phyloP scores from a whole-genome alignment of 2,888 invertebrate genomes.

The Pogonocherus hispidulus region DNA sequence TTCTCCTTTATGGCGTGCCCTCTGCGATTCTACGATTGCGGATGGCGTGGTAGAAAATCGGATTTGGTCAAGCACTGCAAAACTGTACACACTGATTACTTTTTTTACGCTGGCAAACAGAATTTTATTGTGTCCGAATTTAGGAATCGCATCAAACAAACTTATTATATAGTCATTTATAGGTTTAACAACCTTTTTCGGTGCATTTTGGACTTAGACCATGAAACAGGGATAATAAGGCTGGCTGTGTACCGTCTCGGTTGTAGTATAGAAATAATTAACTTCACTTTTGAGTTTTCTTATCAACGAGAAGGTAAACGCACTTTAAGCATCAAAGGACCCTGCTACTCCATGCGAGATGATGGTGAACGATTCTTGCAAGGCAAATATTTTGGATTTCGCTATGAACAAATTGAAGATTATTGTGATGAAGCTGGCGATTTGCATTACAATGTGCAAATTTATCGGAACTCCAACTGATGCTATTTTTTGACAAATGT shows the following conservation, averaged over 20 bases:
- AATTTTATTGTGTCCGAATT: background rate
- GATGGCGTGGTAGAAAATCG: constrained; percentile 28
- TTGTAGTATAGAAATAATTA: background rate
- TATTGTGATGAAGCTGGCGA: too few relatives aligned
- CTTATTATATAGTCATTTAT: background rate
- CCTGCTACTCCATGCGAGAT: too few relatives aligned
- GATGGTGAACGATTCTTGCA: too few relatives aligned
- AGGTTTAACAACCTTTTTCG: constrained; percentile 33
- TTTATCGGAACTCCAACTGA: too few relatives aligned
- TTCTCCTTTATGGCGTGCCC: constrained; percentile 32
- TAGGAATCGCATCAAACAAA: background rate
- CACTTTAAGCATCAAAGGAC: too few relatives aligned
- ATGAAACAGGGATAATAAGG: constrained; percentile 23
- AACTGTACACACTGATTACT: background rate
- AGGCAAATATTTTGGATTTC: too few relatives aligned
- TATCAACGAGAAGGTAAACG: background rate
- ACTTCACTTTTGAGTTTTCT: background rate
- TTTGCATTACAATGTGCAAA: too few relatives aligned
- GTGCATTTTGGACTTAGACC: constrained; percentile 41
- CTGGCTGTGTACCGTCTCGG: background rate
- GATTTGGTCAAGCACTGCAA: background rate
- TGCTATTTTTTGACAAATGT: too few relatives aligned
- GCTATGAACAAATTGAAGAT: too few relatives aligned
- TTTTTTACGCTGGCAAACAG: background rate
- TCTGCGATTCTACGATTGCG: constrained; percentile 39